Evolutionary conservation across 1,140 invertebrate genomes (phyloP), one percentile per base, ranked within the genome.

Genomic region (Triops cancriformis): DNA sequence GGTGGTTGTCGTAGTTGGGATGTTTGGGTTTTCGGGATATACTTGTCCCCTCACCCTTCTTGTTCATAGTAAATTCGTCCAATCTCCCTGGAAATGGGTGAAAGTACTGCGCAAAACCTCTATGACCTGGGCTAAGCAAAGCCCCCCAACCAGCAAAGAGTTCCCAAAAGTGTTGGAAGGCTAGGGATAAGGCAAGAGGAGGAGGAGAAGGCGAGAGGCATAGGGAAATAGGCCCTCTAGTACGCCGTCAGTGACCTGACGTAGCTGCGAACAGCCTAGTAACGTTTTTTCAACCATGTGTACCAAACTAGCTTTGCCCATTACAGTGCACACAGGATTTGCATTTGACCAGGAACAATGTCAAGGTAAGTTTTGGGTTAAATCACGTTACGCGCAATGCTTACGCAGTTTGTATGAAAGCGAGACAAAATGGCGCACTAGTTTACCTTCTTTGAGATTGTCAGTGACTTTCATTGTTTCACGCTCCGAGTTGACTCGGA

Each of bases 281-380:
- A 37, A 37, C 31, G 31, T 37, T 37, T 37, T 37, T 64, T 64
- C 51, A 64, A 64, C 51, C 7, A 64, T 64, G 51, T 64, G 51
- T 64, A 64, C 51, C 51, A 64, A 64, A 64, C 51, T 64, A 64
- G 51, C 51, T 64, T 64, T 64, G 51, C 51, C 51, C 23, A 64
- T 64, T 64, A 64, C 51, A 64, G 51, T 64, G 51, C 51, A 64
- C 51, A 64, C 51, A 64, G 51, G 51, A 64, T 64, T 64, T 64
- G 7, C 51, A 64, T 64, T 64, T 23, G 51, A 64, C 23, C 51
- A 64, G 10, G 51, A 64, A 23, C 51, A 23, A 64, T 64, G 51
- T 64, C 51, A 64, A 64, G 51, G 51, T 64, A 64, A 64, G 43
- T 3, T 1, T 18, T 12, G 43, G 11, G 43, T 18, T 45, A 64